phyloP scores from a whole-genome alignment of 30 jellyfish, hydroid and myxozoan genomes.

The Turritopsis dohrnii region DNA sequence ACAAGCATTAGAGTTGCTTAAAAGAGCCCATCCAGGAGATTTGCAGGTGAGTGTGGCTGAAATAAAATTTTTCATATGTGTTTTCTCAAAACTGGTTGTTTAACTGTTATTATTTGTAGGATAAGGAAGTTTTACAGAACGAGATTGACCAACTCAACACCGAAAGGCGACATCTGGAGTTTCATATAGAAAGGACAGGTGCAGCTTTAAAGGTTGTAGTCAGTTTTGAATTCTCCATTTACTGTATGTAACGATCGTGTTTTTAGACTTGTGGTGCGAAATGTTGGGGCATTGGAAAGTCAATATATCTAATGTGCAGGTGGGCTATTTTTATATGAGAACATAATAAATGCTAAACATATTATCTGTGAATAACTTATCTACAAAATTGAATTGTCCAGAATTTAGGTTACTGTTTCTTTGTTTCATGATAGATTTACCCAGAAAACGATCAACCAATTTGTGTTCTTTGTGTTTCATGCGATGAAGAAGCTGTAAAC shows the following conservation, averaged over 20 bases:
- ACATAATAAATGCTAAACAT: background rate
- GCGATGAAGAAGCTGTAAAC: conserved; percentile 75
- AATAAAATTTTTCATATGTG: background rate
- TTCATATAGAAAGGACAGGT: conserved; percentile 98
- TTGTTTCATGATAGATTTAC: conserved; percentile 30
- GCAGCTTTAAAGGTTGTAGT: background rate
- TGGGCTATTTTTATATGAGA: background rate
- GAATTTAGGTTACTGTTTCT: background rate
- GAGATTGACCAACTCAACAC: conserved; percentile 70
- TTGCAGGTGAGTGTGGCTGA: conserved; percentile 44
- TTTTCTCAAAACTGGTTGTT: background rate
- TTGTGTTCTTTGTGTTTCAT: conserved; percentile 75
- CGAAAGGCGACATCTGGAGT: conserved; percentile 93
- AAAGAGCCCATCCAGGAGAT: conserved; percentile 76
- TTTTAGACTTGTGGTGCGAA: conserved; percentile 92
- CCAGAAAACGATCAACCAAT: conserved; percentile 71
- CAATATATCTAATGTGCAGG: conserved; percentile 74
- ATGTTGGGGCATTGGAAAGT: conserved; percentile 95
- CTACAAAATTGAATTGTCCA: background rate
- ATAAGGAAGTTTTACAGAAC: conserved; percentile 43
- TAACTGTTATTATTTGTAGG: conserved; percentile 28
- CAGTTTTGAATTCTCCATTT: too few relatives aligned
- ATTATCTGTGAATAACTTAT: background rate
- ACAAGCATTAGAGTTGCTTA: conserved; percentile 81
- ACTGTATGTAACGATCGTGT: background rate